Base-by-base conservation (phyloP, 2,797 vertebrate genomes). In the Pelodytes ibericus region DNA sequence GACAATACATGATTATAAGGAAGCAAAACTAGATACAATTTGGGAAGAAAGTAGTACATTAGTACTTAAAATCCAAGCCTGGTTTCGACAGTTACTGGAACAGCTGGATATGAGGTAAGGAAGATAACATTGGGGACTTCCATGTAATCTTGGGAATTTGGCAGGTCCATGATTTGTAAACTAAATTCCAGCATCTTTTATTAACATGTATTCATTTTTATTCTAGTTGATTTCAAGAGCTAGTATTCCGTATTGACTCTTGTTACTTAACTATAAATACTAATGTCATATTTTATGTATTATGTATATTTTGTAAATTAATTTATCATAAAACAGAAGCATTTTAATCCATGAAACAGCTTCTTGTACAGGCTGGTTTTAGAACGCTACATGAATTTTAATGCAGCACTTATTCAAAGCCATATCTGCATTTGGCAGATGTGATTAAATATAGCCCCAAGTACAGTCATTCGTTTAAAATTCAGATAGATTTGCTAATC, bases 271-370 rank as follows among this genome's bases (percentile, higher is more conserved):
- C 44, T 0, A 4, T 18, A 36, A 11, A 6, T 6, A 36, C 33
- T 36, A 47, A 24, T 26, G 10, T 9, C 2, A 44, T 4, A 16
- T 15, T 6, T 13, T 64, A 41, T 24, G 11, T 64, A 18, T 41
- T 39, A 64, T 44, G 24, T 24, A 41, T 64, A 64, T 22, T 39
- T 39, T 64, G 24, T 25, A 15, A 3, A 64, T 24, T 41, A 7
- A 24, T 64, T 47, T 47, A 47, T 63, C 30, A 33, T 39, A 63
- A 39, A 7, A 36, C 2, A 20, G 18, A 36, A 9, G 4, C 7
- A 27, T 27, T 58, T 57, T 57, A 33, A 57, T 69, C 49, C 16
- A n/a, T 26, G 13, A 70, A 70, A 59, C 33, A 36, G 53, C 67
- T 70, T 51, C 11, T 33, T 24, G 15, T 16, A 30, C 26, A 30